phyloP scores from a whole-genome alignment of 2,888 invertebrate species.

The Thera obeliscata region DNA sequence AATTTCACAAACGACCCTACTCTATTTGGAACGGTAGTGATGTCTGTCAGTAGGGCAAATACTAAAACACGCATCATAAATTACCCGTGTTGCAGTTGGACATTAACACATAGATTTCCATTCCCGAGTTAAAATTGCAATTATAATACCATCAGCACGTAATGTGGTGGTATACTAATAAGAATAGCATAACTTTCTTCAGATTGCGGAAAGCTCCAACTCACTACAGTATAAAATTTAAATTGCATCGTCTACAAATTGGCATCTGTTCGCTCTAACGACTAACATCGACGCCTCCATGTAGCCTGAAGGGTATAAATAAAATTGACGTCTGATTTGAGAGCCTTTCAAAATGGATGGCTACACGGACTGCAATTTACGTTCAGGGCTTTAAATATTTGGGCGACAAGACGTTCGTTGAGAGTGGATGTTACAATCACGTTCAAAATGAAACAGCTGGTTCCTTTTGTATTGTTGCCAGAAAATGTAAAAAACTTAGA shows the following conservation, averaged over 20 bases:
- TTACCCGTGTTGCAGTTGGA: conserved; percentile 23
- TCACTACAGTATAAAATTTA: conserved; percentile 48
- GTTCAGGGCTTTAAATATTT: conserved; percentile 34
- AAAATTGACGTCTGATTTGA: conserved; percentile 53
- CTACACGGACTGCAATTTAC: conserved; percentile 33
- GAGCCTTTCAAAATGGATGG: conserved; percentile 45
- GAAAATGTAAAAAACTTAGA: background rate
- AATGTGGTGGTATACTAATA: conserved; percentile 49
- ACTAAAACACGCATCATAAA: conserved; percentile 37
- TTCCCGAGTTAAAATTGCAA: conserved; percentile 46
- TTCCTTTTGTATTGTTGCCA: background rate
- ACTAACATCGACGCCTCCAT: conserved; percentile 51
- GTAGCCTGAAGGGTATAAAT: conserved; percentile 51
- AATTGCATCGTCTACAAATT: conserved; percentile 54
- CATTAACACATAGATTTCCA: conserved; percentile 34
- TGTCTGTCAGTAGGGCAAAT: conserved; percentile 57
- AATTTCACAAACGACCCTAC: conserved; percentile 66
- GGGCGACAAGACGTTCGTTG: conserved; percentile 23
- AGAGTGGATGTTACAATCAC: conserved; percentile 29
- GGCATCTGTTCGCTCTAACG: conserved; percentile 52
- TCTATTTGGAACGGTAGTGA: conserved; percentile 64
- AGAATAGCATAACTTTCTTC: conserved; percentile 47
- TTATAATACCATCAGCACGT: conserved; percentile 52
- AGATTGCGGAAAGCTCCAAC: conserved; percentile 46
- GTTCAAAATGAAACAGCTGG: conserved; percentile 37